Conservation (phyloP, 2,113 vertebrate genomes). For the Brachypodius melanocephalos region DNA sequence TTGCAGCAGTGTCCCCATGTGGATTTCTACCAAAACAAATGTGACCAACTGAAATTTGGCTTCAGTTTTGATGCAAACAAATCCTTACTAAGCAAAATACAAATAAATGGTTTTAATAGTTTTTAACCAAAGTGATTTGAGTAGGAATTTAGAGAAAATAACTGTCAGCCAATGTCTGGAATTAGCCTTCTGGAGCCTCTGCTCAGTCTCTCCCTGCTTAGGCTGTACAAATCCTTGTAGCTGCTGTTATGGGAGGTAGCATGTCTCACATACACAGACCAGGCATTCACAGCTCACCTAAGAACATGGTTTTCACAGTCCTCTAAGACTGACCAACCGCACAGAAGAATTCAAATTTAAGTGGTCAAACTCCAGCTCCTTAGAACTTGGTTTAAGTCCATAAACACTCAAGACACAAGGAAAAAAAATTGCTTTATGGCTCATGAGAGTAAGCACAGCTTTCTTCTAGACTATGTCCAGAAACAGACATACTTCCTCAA, state of each 20-base stretch:
- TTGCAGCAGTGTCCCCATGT: background rate
- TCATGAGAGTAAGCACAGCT: background rate
- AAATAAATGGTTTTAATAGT: background rate
- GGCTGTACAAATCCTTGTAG: background rate
- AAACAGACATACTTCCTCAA: background rate
- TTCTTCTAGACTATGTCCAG: background rate
- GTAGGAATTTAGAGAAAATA: background rate
- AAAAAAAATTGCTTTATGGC: background rate
- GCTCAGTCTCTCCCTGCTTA: background rate
- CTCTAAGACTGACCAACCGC: background rate
- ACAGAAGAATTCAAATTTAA: background rate
- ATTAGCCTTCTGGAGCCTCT: background rate
- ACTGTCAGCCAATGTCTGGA: background rate
- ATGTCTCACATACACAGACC: background rate
- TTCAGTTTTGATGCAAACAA: background rate
- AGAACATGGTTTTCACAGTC: background rate
- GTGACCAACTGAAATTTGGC: background rate
- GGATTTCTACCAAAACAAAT: conserved; percentile 13
- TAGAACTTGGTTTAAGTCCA: background rate
- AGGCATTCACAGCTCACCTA: background rate
- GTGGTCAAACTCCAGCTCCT: background rate
- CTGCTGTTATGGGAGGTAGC: background rate
- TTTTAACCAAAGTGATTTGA: background rate
- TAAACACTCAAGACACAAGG: background rate
- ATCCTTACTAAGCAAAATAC: background rate